These are phyloP conservation scores for Microctenopoma stevenorrisi DNA, from an alignment of 2,797 vertebrate species.

Conservation along the genomic window DNA sequence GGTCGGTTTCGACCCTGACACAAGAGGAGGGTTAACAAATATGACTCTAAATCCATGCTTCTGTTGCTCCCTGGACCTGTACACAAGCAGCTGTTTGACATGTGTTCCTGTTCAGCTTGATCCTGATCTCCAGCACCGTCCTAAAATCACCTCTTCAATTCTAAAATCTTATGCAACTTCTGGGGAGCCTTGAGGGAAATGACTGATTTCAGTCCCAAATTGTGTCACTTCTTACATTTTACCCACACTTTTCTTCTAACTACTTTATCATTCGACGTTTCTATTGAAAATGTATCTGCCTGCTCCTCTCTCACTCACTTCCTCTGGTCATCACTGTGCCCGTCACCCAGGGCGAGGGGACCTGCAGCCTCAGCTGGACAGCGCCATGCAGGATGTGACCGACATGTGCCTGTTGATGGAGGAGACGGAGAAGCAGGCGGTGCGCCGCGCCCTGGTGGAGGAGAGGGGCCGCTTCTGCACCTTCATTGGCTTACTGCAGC, in stretches of 20 bases:
- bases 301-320: conserved; percentile 9
- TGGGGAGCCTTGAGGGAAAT: too few relatives aligned
- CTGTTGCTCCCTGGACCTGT: neutral
- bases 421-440: conserved; percentile 97
- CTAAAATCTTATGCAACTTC: too few relatives aligned
- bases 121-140: too few relatives aligned
- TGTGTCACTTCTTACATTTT: too few relatives aligned
- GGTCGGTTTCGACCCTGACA: too few relatives aligned
- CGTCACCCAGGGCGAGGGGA: conserved; percentile 89
- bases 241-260: neutral
- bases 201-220: too few relatives aligned
- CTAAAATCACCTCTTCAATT: too few relatives aligned
- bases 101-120: too few relatives aligned
- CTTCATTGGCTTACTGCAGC: conserved; percentile 94
- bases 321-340: conserved; percentile 11
- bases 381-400: conserved; percentile 94
- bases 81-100: neutral
- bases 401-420: conserved; percentile 98
- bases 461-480: conserved; percentile 96
- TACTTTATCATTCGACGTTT: neutral
- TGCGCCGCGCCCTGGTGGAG: conserved; percentile 93
- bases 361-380: conserved; percentile 96
- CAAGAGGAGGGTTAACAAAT: too few relatives aligned
- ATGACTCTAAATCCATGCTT: neutral
- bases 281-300: neutral